Evolutionary conservation across 2,888 invertebrate genomes (phyloP).

Genomic region (Caradrina kadenii): DNA sequence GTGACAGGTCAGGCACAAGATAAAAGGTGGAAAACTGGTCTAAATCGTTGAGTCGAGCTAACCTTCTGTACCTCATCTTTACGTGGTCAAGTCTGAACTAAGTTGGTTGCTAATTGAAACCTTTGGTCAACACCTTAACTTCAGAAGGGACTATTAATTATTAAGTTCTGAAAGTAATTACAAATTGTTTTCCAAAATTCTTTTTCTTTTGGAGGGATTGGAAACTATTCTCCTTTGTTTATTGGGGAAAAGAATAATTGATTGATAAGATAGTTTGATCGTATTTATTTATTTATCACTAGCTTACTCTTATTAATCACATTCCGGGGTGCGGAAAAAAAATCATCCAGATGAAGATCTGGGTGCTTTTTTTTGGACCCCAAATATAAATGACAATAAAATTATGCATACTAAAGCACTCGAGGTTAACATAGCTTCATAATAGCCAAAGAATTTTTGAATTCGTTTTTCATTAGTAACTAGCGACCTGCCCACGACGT

Average conservation of each 20-base stretch:
- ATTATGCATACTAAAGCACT: too few species aligned
- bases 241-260: neutral
- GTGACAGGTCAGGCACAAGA: too few species aligned
- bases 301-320: too few species aligned
- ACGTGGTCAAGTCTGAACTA: constrained; percentile 9
- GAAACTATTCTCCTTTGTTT: constrained; percentile 2
- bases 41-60: neutral
- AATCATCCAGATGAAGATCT: too few species aligned
- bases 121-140: constrained; percentile 42
- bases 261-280: neutral
- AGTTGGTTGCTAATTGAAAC: constrained; percentile 51
- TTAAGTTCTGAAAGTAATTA: constrained; percentile 46
- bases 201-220: neutral
- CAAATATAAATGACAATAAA: too few species aligned
- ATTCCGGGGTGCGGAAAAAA: too few species aligned
- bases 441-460: too few species aligned
- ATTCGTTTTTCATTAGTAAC: too few species aligned
- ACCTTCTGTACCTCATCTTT: constrained; percentile 6
- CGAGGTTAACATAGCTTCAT: too few species aligned
- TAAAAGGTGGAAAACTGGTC: too few species aligned
- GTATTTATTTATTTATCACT: neutral
- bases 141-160: constrained; percentile 44
- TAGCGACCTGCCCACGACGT: too few species aligned
- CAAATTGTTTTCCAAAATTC: constrained; percentile 27
- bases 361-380: too few species aligned